Evolutionary conservation across 2,888 invertebrate genomes (phyloP).

Genomic region (Keiferia lycopersicella): DNA sequence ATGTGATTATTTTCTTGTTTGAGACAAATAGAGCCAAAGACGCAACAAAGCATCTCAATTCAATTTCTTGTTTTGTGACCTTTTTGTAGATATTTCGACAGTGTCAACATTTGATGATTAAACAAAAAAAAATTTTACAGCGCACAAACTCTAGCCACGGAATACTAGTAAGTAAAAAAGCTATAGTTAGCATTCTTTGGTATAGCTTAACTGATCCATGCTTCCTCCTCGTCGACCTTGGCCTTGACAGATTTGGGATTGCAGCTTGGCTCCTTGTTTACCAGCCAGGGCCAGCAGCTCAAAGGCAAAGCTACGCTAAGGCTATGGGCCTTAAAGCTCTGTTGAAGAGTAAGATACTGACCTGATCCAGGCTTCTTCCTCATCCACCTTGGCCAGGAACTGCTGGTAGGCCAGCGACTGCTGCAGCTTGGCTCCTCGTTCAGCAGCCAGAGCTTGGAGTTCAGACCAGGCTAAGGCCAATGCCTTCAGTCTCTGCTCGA

Average conservation of each 20-base stretch:
- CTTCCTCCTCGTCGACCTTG: conserved; percentile 99
- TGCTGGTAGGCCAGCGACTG: conserved; percentile 99
- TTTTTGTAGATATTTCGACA: too few relatives aligned
- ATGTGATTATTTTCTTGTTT: too few relatives aligned
- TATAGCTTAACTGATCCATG: conserved; percentile 90
- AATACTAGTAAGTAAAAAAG: too few relatives aligned
- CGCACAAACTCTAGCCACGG: too few relatives aligned
- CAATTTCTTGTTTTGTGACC: too few relatives aligned
- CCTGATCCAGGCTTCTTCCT: conserved; percentile 99
- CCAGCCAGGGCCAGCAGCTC: conserved; percentile 94
- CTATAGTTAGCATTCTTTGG: too few relatives aligned
- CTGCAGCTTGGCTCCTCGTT: conserved; percentile 95
- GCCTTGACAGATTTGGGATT: conserved; percentile 97
- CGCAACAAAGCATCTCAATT: too few relatives aligned
- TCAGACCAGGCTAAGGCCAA: too few relatives aligned
- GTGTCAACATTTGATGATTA: too few relatives aligned
- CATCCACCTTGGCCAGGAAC: conserved; percentile 98
- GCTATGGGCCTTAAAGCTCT: conserved; percentile 82
- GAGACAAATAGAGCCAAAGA: too few relatives aligned
- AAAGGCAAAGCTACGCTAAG: conserved; percentile 95
- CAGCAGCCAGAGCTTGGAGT: conserved; percentile 92
- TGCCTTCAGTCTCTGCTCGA: conserved; percentile 88
- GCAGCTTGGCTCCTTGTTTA: conserved; percentile 95
- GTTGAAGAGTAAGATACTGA: conserved; percentile 36
- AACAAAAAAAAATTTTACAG: too few relatives aligned